Evolutionary conservation across 2,797 vertebrate species (phyloP).

Genomic region (Eremophila alpestris): DNA sequence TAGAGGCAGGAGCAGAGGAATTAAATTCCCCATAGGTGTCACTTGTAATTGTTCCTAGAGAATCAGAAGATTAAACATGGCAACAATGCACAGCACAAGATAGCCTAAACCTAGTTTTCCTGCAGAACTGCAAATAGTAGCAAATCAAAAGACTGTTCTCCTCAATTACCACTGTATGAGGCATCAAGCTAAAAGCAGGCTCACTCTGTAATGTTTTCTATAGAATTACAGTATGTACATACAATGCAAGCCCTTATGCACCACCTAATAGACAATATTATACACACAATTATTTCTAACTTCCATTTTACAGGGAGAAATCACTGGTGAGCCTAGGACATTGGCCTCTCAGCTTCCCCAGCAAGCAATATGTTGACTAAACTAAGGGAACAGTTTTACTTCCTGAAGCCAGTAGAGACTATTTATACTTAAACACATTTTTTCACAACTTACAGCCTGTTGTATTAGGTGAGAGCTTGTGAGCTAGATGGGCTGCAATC

Average conservation of each 20-base stretch:
- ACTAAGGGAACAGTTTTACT: conserved; percentile 75
- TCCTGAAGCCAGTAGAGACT: conserved; percentile 70
- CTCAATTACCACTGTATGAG: conserved; percentile 83
- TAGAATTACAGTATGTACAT: conserved; percentile 76
- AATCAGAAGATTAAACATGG: conserved; percentile 79
- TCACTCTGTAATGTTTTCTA: conserved; percentile 83
- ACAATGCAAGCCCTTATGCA: conserved; percentile 75
- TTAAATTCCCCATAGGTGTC: conserved; percentile 80
- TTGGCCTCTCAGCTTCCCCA: conserved; percentile 71
- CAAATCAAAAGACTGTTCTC: conserved; percentile 82
- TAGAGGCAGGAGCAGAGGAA: conserved; percentile 76
- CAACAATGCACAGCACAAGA: conserved; percentile 79
- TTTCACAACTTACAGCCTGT: conserved; percentile 70
- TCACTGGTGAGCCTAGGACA: conserved; percentile 69
- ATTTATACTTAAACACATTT: conserved; percentile 80
- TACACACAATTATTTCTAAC: conserved; percentile 69
- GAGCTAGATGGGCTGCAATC: conserved; percentile 58
- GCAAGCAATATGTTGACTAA: conserved; percentile 69
- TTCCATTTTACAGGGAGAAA: conserved; percentile 71
- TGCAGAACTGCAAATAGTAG: conserved; percentile 79
- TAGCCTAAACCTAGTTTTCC: conserved; percentile 79
- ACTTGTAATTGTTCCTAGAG: conserved; percentile 74
- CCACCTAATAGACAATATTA: conserved; percentile 79
- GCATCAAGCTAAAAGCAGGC: conserved; percentile 82
- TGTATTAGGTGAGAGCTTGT: conserved; percentile 62